phyloP scores from a whole-genome alignment of 2,888 invertebrate genomes.

The Mythimna vitellina region DNA sequence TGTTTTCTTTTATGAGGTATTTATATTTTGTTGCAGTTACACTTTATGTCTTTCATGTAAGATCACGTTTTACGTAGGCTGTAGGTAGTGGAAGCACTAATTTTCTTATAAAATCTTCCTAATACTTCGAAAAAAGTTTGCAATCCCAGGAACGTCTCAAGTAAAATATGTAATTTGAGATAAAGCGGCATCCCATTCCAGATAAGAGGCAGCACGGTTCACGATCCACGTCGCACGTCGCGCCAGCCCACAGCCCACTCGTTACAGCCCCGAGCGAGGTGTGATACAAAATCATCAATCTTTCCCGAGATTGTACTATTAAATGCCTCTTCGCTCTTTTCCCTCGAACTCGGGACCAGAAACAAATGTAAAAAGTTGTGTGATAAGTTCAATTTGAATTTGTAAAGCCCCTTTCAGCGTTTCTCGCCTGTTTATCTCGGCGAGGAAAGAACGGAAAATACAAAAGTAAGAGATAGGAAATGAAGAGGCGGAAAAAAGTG shows the following conservation, averaged over 20 bases:
- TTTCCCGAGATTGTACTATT: constrained; percentile 90
- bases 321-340: constrained; percentile 90
- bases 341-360: constrained; percentile 89
- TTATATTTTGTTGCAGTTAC: constrained; percentile 19
- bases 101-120: constrained; percentile 70
- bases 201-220: constrained; percentile 87
- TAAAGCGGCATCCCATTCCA: constrained; percentile 89
- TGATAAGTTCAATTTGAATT: constrained; percentile 91
- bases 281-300: constrained; percentile 91
- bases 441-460: constrained; percentile 89
- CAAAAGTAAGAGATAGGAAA: constrained; percentile 91
- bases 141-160: constrained; percentile 85
- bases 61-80: neutral
- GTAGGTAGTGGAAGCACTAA: constrained; percentile 50
- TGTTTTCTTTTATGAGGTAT: constrained; percentile 45
- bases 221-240: constrained; percentile 88
- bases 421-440: constrained; percentile 90
- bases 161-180: constrained; percentile 91
- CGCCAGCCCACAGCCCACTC: constrained; percentile 84
- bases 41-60: constrained; percentile 3
- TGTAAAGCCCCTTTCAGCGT: constrained; percentile 91
- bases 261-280: constrained; percentile 90
- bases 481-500: constrained; percentile 91
- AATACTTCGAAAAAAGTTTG: constrained; percentile 79
- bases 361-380: constrained; percentile 91